Evolutionary conservation across 2,888 invertebrate species (phyloP).

Genomic region (Abrostola tripartita): DNA sequence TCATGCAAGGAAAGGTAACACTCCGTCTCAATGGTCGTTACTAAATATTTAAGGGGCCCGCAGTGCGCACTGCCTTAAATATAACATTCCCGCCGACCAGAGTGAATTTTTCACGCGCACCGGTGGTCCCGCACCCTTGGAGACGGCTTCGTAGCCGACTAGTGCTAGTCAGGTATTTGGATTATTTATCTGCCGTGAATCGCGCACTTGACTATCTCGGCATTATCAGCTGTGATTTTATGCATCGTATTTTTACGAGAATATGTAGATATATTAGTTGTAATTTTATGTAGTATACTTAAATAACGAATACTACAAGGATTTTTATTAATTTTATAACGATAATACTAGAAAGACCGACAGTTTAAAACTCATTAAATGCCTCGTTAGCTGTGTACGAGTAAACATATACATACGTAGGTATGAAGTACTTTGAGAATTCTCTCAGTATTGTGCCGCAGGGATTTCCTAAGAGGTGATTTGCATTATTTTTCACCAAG

Average conservation of each 20-base stretch:
- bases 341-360: no score
- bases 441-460: constrained; percentile 45
- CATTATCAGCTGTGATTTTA: constrained; percentile 31
- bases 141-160: constrained; percentile 51
- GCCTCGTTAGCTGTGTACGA: background rate
- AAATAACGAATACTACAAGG: no score
- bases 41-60: constrained; percentile 82
- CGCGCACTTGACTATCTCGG: constrained; percentile 19
- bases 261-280: no score
- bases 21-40: constrained; percentile 73
- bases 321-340: no score
- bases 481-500: constrained; percentile 75
- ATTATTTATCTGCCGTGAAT: constrained; percentile 50
- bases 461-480: constrained; percentile 67
- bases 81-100: constrained; percentile 78
- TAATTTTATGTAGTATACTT: no score
- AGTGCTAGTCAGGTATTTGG: constrained; percentile 33
- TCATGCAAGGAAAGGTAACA: constrained; percentile 65
- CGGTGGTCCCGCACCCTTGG: constrained; percentile 65
- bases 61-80: constrained; percentile 80
- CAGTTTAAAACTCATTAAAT: no score
- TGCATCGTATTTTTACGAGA: constrained; percentile 11
- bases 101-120: constrained; percentile 79
- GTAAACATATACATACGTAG: background rate
- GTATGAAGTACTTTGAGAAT: constrained; percentile 14